Percentiles rank a stretch among this genome's conserved stretches.
Conservation (phyloP, 2,888 invertebrate species). For the Rhorus exstirpatorius region DNA sequence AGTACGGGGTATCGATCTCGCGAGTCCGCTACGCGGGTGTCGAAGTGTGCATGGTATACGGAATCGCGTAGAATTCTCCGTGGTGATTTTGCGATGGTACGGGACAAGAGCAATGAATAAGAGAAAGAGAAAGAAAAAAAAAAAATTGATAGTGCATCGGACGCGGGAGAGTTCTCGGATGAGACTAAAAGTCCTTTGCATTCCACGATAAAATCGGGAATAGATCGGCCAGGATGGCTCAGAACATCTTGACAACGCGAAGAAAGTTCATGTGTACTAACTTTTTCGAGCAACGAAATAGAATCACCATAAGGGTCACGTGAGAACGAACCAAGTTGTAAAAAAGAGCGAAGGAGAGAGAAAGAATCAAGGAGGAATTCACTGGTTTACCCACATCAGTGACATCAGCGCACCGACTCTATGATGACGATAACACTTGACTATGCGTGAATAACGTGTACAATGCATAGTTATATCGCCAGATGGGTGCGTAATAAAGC, state of each 20-base stretch:
- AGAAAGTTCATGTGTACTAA: constrained; percentile 27
- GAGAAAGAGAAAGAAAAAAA: constrained; percentile 9
- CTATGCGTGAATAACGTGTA: constrained; percentile 43
- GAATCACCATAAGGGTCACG: constrained; percentile 45
- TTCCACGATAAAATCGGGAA: constrained; percentile 22
- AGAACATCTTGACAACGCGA: constrained; percentile 30
- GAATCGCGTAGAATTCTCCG: constrained; percentile 59
- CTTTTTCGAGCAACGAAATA: constrained; percentile 16
- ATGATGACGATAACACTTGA: constrained; percentile 50
- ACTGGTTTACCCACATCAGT: constrained; percentile 46
- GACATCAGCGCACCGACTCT: constrained; percentile 56
- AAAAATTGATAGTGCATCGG: constrained; percentile 14
- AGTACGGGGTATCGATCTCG: constrained; percentile 45
- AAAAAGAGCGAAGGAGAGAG: not conserved
- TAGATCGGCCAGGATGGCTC: not conserved
- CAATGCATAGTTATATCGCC: constrained; percentile 1
- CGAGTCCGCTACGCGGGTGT: constrained; percentile 31
- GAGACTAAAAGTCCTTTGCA: constrained; percentile 49
- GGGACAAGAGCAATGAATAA: constrained; percentile 9
- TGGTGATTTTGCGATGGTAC: constrained; percentile 21
- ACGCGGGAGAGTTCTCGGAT: constrained; percentile 1
- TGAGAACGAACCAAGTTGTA: constrained; percentile 5
- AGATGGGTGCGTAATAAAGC: constrained; percentile 27
- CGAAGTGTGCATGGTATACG: constrained; percentile 19
- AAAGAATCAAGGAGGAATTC: constrained; percentile 30